These are phyloP conservation scores for Drosophila simulans DNA, from an alignment of 1,140 invertebrate species.

Conservation along the genomic window DNA sequence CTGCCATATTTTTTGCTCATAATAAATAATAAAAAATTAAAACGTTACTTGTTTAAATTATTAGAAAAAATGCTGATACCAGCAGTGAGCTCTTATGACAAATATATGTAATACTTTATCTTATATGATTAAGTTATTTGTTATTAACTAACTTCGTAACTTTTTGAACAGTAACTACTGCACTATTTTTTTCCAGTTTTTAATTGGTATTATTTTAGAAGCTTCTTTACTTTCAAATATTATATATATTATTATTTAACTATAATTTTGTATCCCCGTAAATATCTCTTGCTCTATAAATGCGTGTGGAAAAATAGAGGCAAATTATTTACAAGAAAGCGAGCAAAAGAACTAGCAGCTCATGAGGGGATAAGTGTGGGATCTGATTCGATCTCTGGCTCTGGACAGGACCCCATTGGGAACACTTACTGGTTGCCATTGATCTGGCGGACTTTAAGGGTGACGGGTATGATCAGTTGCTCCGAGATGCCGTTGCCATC, in stretches of 20 bases:
- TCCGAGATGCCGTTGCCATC: slow-evolving; percentile 78
- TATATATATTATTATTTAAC: no score
- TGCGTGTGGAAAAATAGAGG: neutral
- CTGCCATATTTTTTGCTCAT: neutral
- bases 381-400: slow-evolving; percentile 1
- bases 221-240: no score
- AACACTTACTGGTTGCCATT: slow-evolving; percentile 83
- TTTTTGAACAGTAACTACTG: no score
- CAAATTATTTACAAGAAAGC: slow-evolving; percentile 22
- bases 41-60: neutral
- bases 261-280: no score
- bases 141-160: no score
- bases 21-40: neutral
- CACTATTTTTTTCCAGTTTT: no score
- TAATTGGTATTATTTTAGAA: no score
- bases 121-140: no score
- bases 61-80: no score
- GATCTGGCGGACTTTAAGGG: slow-evolving; percentile 79
- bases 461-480: slow-evolving; percentile 73
- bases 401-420: neutral
- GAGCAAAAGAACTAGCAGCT: slow-evolving; percentile 22
- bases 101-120: no score
- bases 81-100: no score
- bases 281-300: no score
- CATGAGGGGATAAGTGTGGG: slow-evolving; percentile 6